Conservation (phyloP, 2,888 invertebrate genomes). For the Andrena marginata region DNA sequence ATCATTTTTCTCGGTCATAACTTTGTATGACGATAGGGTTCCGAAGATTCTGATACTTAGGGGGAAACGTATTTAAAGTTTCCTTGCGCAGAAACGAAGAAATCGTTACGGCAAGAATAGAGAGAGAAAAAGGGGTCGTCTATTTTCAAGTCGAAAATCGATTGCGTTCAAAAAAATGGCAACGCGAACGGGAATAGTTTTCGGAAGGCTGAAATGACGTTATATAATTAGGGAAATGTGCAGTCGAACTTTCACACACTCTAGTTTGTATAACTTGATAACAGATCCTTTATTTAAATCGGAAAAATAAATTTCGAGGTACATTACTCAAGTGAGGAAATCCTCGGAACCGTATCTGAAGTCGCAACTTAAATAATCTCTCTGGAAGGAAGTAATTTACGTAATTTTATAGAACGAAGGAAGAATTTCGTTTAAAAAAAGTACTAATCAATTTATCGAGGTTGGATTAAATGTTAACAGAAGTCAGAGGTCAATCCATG, state of each 20-base stretch:
- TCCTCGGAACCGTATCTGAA: too few relatives aligned
- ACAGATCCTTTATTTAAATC: neutral
- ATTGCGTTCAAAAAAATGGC: neutral
- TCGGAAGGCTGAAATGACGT: neutral
- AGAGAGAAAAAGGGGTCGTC: neutral
- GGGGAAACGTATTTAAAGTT: slow-evolving; percentile 5
- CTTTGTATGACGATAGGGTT: neutral
- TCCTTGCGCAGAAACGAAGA: neutral
- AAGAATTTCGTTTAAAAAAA: too few relatives aligned
- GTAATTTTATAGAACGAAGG: too few relatives aligned
- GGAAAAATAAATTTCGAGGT: neutral
- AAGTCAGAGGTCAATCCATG: too few relatives aligned
- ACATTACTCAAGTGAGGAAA: too few relatives aligned
- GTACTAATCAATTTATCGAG: too few relatives aligned
- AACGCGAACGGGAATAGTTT: neutral
- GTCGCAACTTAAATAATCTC: too few relatives aligned
- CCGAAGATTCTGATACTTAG: neutral
- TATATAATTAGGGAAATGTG: neutral
- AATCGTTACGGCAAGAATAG: neutral
- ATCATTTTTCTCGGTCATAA: slow-evolving; percentile 1
- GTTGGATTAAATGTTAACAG: too few relatives aligned
- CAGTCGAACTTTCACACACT: neutral
- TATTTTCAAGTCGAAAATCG: slow-evolving; percentile 5
- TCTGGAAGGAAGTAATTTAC: too few relatives aligned
- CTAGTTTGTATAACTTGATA: neutral